Evolutionary conservation across 2,113 vertebrate species (phyloP).

Genomic region (Rynchops niger): DNA sequence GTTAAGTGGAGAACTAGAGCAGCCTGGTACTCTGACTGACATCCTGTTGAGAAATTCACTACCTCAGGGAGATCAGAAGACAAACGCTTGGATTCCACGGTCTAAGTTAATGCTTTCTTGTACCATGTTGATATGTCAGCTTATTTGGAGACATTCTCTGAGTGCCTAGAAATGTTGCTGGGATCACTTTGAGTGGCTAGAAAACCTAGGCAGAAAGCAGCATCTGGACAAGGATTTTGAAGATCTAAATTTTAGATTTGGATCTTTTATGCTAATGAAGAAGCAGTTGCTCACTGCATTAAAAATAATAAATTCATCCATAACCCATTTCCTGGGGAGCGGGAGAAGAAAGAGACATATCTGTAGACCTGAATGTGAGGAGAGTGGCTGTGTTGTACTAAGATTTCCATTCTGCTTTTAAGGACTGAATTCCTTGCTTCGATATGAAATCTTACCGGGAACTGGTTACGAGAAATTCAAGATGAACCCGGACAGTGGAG

Average conservation of each 20-base stretch:
- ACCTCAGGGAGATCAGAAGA: neutral
- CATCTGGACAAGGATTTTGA: neutral
- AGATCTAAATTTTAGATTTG: neutral
- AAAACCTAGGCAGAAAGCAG: neutral
- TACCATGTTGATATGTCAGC: neutral
- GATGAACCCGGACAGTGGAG: conserved; percentile 82
- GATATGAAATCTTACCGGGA: conserved; percentile 87
- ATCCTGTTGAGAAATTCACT: neutral
- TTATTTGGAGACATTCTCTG: neutral
- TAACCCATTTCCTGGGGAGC: neutral
- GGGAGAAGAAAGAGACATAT: neutral
- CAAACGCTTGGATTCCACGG: accelerated
- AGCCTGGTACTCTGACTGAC: neutral
- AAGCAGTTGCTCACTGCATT: neutral
- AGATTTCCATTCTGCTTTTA: conserved; percentile 26
- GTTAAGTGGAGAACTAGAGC: neutral
- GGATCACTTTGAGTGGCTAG: neutral
- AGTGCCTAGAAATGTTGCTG: neutral
- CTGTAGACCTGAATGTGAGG: neutral
- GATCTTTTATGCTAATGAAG: neutral
- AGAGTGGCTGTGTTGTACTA: neutral
- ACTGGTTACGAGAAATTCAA: conserved; percentile 81
- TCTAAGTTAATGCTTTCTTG: neutral
- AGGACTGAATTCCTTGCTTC: conserved; percentile 86
- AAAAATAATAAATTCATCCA: neutral